These are phyloP conservation scores for Lithophane ornitopus DNA, from an alignment of 2,888 invertebrate genomes.

Conservation along the genomic window DNA sequence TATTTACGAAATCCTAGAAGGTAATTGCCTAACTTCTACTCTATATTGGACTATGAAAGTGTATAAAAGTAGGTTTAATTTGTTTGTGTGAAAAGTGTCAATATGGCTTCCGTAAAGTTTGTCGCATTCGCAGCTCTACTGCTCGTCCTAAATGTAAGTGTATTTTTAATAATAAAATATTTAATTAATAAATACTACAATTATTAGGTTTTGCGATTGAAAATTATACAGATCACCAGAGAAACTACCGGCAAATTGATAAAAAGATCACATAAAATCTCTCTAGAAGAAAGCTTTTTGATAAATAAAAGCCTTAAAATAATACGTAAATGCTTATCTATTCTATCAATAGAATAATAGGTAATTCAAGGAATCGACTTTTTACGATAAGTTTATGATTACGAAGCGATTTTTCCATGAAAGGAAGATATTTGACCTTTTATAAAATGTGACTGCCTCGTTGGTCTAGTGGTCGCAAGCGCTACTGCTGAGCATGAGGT, in stretches of 20 bases:
- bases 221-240: too few relatives aligned
- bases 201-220: too few relatives aligned
- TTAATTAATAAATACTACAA: too few relatives aligned
- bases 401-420: background rate
- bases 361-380: background rate
- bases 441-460: background rate
- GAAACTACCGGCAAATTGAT: background rate
- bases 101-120: constrained; percentile 75
- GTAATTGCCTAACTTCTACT: constrained; percentile 62
- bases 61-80: constrained; percentile 56
- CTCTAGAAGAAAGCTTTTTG: background rate
- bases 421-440: background rate
- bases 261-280: background rate
- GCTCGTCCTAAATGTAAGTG: constrained; percentile 74
- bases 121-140: constrained; percentile 69
- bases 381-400: background rate
- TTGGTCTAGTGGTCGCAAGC: too few relatives aligned
- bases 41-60: constrained; percentile 33
- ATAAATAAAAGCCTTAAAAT: background rate
- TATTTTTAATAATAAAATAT: background rate
- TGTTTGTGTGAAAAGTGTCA: constrained; percentile 56
- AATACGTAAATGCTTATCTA: background rate
- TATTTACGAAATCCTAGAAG: constrained; percentile 61
- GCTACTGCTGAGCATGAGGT: too few relatives aligned
- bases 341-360: background rate